These are phyloP conservation scores for Rhea pennata DNA, from an alignment of 2,113 vertebrate genomes.

Conservation along the genomic window DNA sequence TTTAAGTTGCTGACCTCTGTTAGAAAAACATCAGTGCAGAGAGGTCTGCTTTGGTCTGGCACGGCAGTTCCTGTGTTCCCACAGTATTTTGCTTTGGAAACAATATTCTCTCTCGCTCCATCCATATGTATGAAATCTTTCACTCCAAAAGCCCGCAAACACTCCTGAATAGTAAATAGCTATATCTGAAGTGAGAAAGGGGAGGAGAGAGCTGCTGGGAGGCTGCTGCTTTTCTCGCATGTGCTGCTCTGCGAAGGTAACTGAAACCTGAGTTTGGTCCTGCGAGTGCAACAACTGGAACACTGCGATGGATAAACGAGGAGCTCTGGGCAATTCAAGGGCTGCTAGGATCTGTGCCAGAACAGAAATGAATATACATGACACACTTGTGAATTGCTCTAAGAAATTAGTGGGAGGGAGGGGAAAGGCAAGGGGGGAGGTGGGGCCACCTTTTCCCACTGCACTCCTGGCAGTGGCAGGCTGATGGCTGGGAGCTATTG, in stretches of 20 bases:
- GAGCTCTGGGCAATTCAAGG: not conserved
- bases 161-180: not conserved
- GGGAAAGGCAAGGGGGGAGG: not conserved
- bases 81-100: not conserved
- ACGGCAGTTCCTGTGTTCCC: not conserved
- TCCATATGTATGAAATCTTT: not conserved
- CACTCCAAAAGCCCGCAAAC: not conserved
- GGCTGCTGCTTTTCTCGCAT: not conserved
- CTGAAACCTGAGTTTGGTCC: not conserved
- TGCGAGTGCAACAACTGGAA: not conserved
- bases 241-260: not conserved
- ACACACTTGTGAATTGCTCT: not conserved
- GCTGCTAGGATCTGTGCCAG: not conserved
- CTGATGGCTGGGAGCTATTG: constrained; percentile 17
- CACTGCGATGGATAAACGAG: not conserved
- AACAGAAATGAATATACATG: not conserved
- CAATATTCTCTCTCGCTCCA: not conserved
- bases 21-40: not conserved
- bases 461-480: not conserved
- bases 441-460: not conserved
- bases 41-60: fast-evolving
- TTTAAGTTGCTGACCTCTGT: not conserved
- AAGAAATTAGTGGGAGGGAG: not conserved
- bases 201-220: not conserved
- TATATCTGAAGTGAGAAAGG: not conserved